Evolutionary conservation across 1,140 invertebrate genomes (phyloP), one percentile per base, ranked within the genome.

Genomic region (Hycleus cichorii): DNA sequence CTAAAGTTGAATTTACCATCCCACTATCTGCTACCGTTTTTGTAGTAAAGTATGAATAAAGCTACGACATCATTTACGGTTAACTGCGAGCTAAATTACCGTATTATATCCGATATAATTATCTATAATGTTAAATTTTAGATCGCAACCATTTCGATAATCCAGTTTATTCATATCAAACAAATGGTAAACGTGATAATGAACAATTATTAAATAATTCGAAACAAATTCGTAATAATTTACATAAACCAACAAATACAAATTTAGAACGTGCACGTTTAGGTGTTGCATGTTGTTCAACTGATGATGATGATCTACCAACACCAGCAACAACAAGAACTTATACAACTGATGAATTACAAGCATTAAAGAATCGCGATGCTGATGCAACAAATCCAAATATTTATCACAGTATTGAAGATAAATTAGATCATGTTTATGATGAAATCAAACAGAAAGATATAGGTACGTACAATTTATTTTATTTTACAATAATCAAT

Each of bases 111-210:
- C 18, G 18, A 18, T 18, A 18, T 18, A 18, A 18, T 18, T 18
- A 12, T 12, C 12, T 18, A 18, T 18, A 18, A 18, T 18, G 18
- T 18, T 18, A 18, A 18, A 18, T 32, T 32, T 4, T 32, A 88
- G 90, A 92, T 71, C 85, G 85, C 62, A 89, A 91, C 72, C 91
- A 95, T 75, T 94, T 95, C 74, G 92, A 94, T 73, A 95, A 95
- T 80, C 91, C 91, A 0, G 90, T 93, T 2, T 95, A 94, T 73
- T 87, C 89, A 0, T 89, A 84, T 75, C 84, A 88, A 75, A 76
- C 76, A 12, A 76, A 77, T 25, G 74, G 74, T 0, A 79, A 79
- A 52, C 71, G 73, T 2, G 71, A 72, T 48, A 72, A 72, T 63
- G 60, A 70, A 47, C 63, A 64, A 12, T 55, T 73, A 43, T 58